These are phyloP conservation scores for Monoplex corrugatus DNA, from an alignment of 2,888 invertebrate genomes.

Conservation along the genomic window DNA sequence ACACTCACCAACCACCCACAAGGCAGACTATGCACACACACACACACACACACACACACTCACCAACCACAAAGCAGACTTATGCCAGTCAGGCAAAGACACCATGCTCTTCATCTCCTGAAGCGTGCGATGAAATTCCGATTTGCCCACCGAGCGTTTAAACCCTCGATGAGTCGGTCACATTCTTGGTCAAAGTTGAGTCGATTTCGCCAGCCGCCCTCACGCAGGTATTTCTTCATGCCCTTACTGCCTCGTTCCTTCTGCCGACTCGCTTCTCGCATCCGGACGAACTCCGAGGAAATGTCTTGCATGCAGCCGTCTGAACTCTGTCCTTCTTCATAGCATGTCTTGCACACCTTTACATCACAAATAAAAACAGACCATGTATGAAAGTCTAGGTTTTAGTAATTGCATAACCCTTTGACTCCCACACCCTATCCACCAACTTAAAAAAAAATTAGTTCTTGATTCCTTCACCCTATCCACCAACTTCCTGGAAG, in stretches of 20 bases:
- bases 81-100: slow-evolving; percentile 74
- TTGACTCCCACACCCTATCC: too few species aligned
- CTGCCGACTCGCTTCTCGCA: slow-evolving; percentile 47
- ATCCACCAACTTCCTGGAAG: too few species aligned
- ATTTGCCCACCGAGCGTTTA: slow-evolving; percentile 62
- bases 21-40: neutral
- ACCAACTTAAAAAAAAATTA: too few species aligned
- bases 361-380: too few species aligned
- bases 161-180: slow-evolving; percentile 66
- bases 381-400: too few species aligned
- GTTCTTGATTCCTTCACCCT: too few species aligned
- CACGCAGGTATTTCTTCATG: neutral
- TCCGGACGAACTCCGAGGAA: slow-evolving; percentile 58
- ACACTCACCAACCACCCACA: too few species aligned
- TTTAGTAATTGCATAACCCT: too few species aligned
- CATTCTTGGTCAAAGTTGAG: slow-evolving; percentile 60
- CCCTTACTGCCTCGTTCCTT: neutral
- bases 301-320: slow-evolving; percentile 50
- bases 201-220: slow-evolving; percentile 13
- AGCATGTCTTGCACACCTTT: slow-evolving; percentile 74
- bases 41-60: slow-evolving; percentile 29
- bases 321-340: slow-evolving; percentile 52
- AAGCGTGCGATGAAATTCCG: slow-evolving; percentile 69
- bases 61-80: slow-evolving; percentile 71
- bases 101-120: slow-evolving; percentile 69